Base-by-base conservation (phyloP, 2,888 invertebrate genomes). In the Blomia tropicalis region DNA sequence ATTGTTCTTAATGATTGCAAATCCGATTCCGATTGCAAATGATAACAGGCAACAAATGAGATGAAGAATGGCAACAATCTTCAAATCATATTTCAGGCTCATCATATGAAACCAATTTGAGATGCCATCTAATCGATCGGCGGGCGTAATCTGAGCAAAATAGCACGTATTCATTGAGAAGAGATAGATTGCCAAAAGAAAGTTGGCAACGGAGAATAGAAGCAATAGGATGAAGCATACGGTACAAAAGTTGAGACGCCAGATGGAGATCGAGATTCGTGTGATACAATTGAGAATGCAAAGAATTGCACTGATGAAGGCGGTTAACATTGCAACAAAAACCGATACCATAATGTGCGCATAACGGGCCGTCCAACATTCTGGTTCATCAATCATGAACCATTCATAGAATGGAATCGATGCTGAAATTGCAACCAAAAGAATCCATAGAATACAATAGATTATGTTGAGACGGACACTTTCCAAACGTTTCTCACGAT, bases 1-100 rank as follows among this genome's bases (percentile, higher is more conserved):
- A 25, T 62, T 62, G 47, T 62, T 58, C 7, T 56, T 58, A 32
- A 62, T 62, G 11, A 62, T 62, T n/a, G 62, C 62, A 25, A 62
- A 62, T 31, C 56, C 62, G 41, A 62, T 62, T 1, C 43, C 36
- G n/a, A 56, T 56, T 2, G 47, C 5, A 25, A 62, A 62, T 11
- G 43, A n/a, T 11, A 62, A 44, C 2, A 62, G 17, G 1, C 47
- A 22, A 19, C 43, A 41, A n/a, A 62, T 3, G 17, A 62, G 5
- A 29, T 62, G 62, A 19, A 62, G 17, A 58, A 62, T 17, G 22
- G 43, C 62, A 25, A 44, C 32, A 3, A 62, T 36, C 27, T 62
- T 62, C n/a, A 41, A 23, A 43, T 62, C 62, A 32, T 62, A 62
- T 29, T 56, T 58, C 11, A 58, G 29, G 11, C 43, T 27, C 1